phyloP scores from a whole-genome alignment of 2,797 vertebrate species.

The Sardinella longiceps region DNA sequence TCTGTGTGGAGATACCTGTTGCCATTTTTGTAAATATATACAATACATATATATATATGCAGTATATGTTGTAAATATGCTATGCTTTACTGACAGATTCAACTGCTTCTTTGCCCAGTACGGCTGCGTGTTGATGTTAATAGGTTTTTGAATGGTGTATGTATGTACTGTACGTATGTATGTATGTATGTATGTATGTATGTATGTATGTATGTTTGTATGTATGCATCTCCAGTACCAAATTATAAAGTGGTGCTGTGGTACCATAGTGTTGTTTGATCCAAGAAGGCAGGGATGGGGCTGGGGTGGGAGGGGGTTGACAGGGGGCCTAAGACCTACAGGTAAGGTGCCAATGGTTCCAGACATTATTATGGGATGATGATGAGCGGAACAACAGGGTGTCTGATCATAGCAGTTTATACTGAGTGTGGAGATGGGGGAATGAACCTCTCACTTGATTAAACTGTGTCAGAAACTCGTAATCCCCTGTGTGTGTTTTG shows the following conservation, averaged over 20 bases:
- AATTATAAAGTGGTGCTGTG: conserved; percentile 25
- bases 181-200: no score
- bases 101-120: conserved; percentile 42
- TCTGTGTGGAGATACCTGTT: conserved; percentile 56
- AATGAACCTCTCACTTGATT: neutral
- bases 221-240: conserved; percentile 24
- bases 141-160: conserved; percentile 27
- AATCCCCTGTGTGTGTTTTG: neutral
- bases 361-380: neutral
- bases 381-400: conserved; percentile 20
- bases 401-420: neutral
- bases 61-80: conserved; percentile 68
- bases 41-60: no score
- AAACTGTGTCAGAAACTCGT: conserved; percentile 24
- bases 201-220: no score
- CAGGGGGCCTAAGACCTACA: neutral
- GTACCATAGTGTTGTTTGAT: neutral
- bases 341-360: conserved; percentile 6
- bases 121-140: conserved; percentile 33
- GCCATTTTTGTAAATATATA: conserved; percentile 14
- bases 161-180: no score
- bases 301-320: neutral
- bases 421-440: neutral
- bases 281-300: neutral
- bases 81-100: conserved; percentile 37